Conservation (phyloP, 2,888 invertebrate genomes). For the Anodontia alba region DNA sequence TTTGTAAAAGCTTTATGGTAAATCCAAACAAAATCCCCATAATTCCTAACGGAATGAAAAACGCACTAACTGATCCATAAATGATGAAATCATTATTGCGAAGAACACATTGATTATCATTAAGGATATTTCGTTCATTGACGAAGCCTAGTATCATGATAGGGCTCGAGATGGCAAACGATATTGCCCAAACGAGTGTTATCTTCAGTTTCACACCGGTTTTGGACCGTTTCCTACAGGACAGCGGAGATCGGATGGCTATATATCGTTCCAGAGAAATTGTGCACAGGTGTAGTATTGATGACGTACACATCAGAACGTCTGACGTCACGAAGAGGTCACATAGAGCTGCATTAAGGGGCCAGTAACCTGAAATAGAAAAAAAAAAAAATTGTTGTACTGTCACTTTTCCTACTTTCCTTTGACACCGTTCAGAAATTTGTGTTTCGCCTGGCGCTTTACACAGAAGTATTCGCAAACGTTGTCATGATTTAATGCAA, state of each 20-base stretch:
- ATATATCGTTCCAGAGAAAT: constrained; percentile 90
- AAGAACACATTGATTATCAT: constrained; percentile 88
- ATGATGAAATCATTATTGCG: constrained; percentile 87
- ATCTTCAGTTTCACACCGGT: constrained; percentile 90
- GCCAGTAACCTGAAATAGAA: constrained; percentile 92
- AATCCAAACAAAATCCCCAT: constrained; percentile 97
- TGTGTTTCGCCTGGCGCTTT: no score
- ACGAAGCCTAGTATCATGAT: constrained; percentile 85
- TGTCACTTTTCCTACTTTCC: no score
- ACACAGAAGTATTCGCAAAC: no score
- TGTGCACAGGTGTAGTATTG: constrained; percentile 87
- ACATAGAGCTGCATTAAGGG: constrained; percentile 87
- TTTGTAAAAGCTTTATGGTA: constrained; percentile 94
- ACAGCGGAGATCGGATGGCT: constrained; percentile 95
- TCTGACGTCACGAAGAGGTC: constrained; percentile 87
- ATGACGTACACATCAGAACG: constrained; percentile 87
- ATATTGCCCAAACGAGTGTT: constrained; percentile 96
- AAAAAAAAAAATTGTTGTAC: not conserved
- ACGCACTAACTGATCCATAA: constrained; percentile 97
- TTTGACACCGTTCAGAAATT: no score
- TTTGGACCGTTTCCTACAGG: constrained; percentile 81
- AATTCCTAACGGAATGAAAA: constrained; percentile 97
- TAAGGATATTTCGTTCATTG: constrained; percentile 88
- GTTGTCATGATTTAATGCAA: no score
- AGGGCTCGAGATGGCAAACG: constrained; percentile 87